These are phyloP conservation scores for Anticlea derivata DNA, from an alignment of 2,888 invertebrate species.

Conservation along the genomic window DNA sequence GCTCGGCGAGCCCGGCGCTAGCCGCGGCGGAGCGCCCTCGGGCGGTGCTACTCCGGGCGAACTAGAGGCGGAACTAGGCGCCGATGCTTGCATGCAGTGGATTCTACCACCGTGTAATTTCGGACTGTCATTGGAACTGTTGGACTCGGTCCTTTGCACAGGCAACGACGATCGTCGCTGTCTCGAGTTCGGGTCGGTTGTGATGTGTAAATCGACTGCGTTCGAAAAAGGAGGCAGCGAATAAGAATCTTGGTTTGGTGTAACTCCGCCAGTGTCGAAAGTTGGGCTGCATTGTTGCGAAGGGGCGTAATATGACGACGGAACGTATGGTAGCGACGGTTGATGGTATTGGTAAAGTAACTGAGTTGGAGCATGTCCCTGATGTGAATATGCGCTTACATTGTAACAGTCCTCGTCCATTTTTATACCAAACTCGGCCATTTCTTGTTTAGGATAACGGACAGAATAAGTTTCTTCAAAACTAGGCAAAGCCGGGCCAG, in stretches of 20 bases:
- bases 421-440: slow-evolving; percentile 88
- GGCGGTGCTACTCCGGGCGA: slow-evolving; percentile 80
- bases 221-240: slow-evolving; percentile 88
- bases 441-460: slow-evolving; percentile 87
- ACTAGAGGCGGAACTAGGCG: slow-evolving; percentile 88
- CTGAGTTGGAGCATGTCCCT: slow-evolving; percentile 83
- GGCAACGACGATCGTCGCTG: slow-evolving; percentile 90
- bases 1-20: slow-evolving; percentile 88
- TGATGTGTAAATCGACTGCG: slow-evolving; percentile 87
- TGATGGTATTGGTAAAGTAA: slow-evolving; percentile 84
- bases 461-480: slow-evolving; percentile 95
- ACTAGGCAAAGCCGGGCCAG: slow-evolving; percentile 89
- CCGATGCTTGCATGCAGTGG: slow-evolving; percentile 84
- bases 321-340: slow-evolving; percentile 82
- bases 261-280: slow-evolving; percentile 74
- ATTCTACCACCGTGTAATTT: slow-evolving; percentile 83
- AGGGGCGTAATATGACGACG: slow-evolving; percentile 84
- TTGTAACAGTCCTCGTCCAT: slow-evolving; percentile 95
- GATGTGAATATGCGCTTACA: slow-evolving; percentile 83
- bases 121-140: slow-evolving; percentile 90
- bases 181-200: slow-evolving; percentile 85
- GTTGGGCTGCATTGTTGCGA: slow-evolving; percentile 84
- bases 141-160: slow-evolving; percentile 91
- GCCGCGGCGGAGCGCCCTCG: slow-evolving; percentile 70
- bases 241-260: slow-evolving; percentile 86